Percentiles rank a stretch among this genome's conserved stretches.
Evolutionary conservation across 1,140 invertebrate genomes (phyloP).

Genomic region (Leptoteleia sp.): DNA sequence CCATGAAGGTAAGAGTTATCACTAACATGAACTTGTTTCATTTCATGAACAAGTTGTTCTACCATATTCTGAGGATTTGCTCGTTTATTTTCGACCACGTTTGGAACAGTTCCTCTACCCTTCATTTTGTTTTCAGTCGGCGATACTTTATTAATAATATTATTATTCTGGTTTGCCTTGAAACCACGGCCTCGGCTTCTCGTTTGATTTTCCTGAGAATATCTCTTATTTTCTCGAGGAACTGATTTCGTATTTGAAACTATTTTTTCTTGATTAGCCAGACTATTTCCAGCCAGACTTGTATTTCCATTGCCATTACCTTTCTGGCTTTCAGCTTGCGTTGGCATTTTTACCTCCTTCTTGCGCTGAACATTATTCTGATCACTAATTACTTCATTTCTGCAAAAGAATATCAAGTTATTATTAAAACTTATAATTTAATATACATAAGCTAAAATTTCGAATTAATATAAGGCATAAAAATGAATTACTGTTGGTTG

Average conservation of each 20-base stretch:
- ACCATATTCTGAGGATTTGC: constrained; percentile 73
- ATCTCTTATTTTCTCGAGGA: constrained; percentile 73
- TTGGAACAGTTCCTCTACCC: constrained; percentile 72
- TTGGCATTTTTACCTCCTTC: constrained; percentile 70
- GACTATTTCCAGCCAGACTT: constrained; percentile 48
- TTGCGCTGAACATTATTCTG: constrained; percentile 76
- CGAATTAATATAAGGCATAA: background rate
- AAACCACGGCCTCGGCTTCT: constrained; percentile 78
- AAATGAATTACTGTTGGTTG: constrained; percentile 69
- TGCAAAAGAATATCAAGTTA: constrained; percentile 63
- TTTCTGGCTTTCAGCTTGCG: constrained; percentile 71
- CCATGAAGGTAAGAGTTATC: constrained; percentile 77
- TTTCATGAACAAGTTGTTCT: constrained; percentile 79
- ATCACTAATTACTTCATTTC: constrained; percentile 74
- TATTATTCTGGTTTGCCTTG: constrained; percentile 75
- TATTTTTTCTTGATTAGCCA: constrained; percentile 70
- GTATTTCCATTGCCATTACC: constrained; percentile 60
- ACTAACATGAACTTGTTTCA: constrained; percentile 79
- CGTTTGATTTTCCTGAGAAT: constrained; percentile 70
- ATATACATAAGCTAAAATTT: background rate
- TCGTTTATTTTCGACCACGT: constrained; percentile 71
- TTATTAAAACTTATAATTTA: too few relatives aligned
- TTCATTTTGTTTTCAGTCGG: constrained; percentile 76
- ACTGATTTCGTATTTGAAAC: constrained; percentile 62
- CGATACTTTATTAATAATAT: constrained; percentile 72